phyloP scores from a whole-genome alignment of 2,888 invertebrate species.

The Polydesmus complanatus region DNA sequence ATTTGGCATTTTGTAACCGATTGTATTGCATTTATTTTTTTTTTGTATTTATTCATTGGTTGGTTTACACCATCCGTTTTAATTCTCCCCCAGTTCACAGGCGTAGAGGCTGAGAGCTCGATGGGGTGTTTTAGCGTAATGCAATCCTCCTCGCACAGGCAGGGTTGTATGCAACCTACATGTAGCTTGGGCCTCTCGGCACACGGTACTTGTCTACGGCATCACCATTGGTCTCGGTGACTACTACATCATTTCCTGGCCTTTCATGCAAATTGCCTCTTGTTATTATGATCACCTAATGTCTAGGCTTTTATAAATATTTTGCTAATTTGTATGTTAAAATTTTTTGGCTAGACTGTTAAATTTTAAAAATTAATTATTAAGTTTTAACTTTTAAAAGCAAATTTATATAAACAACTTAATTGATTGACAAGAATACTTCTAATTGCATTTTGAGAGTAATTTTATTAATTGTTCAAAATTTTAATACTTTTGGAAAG shows the following conservation, averaged over 20 bases:
- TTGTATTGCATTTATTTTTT: conserved; percentile 12
- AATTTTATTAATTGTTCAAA: neutral
- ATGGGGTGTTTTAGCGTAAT: conserved; percentile 15
- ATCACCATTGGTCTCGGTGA: conserved; percentile 16
- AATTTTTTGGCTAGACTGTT: neutral
- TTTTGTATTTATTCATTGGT: conserved; percentile 13
- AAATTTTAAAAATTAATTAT: too few species aligned
- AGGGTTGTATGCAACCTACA: conserved; percentile 18
- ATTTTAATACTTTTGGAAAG: neutral
- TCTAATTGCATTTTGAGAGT: neutral
- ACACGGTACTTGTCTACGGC: conserved; percentile 17
- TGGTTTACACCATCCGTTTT: conserved; percentile 17
- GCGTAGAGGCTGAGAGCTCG: conserved; percentile 19
- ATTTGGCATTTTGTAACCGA: neutral
- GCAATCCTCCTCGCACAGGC: conserved; percentile 17
- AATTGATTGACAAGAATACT: too few species aligned
- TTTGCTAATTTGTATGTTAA: neutral
- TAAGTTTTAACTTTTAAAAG: too few species aligned
- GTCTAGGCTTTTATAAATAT: neutral
- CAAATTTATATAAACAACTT: too few species aligned
- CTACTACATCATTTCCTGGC: conserved; percentile 15
- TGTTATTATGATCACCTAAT: neutral
- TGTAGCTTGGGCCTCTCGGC: conserved; percentile 19
- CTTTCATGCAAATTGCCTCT: conserved; percentile 2
- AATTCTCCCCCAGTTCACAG: conserved; percentile 20